Evolutionary conservation across 2,797 vertebrate species (phyloP).

Genomic region (Tympanoctomys barrerae): DNA sequence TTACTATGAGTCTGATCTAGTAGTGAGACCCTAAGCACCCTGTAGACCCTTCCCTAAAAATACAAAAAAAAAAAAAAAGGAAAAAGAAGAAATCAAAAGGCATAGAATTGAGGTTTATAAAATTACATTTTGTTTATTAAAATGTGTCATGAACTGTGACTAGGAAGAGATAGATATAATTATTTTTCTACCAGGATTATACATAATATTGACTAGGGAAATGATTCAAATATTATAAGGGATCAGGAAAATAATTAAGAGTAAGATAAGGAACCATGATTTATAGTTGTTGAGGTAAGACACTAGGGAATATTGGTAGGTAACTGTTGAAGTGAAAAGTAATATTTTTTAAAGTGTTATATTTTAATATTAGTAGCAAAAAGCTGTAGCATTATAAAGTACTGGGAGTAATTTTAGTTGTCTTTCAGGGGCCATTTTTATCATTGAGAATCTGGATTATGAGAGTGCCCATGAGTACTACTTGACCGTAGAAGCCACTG

Average conservation of each 20-base stretch:
- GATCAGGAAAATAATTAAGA: neutral
- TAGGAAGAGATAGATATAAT: neutral
- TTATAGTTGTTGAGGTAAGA: constrained; percentile 5
- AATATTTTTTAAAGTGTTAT: neutral
- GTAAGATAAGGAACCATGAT: neutral
- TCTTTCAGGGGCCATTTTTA: constrained; percentile 93
- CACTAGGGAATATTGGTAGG: neutral
- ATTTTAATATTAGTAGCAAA: neutral
- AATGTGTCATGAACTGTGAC: neutral
- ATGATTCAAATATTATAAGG: neutral
- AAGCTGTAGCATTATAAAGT: neutral
- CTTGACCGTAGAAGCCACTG: constrained; percentile 96
- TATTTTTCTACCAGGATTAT: neutral
- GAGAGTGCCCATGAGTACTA: constrained; percentile 96
- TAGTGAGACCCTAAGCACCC: too few relatives aligned
- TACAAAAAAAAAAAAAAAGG: too few relatives aligned
- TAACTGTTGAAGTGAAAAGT: neutral
- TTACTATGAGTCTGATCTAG: too few relatives aligned
- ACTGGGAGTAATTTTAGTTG: neutral
- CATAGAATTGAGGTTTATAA: neutral
- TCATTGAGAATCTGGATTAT: constrained; percentile 95
- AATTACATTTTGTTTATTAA: neutral
- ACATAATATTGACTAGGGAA: neutral
- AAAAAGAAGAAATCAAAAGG: constrained; percentile 20
- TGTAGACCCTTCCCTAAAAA: too few relatives aligned